phyloP scores from a whole-genome alignment of 2,113 vertebrate genomes.

The Carollia perspicillata region DNA sequence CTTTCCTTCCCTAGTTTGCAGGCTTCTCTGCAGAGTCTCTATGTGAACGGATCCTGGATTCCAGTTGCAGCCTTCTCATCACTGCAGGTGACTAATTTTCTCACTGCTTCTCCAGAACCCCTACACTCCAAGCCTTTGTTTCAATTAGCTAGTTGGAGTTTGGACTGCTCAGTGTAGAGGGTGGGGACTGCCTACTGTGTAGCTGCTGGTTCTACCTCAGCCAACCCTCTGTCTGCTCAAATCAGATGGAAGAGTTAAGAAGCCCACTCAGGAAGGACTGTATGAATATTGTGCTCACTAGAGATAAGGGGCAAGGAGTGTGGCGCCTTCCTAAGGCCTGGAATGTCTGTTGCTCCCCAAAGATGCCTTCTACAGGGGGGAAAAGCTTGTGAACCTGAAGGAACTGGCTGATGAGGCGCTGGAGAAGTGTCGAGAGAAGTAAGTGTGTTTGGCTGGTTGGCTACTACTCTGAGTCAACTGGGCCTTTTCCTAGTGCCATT shows the following conservation, averaged over 20 bases:
- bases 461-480: background rate
- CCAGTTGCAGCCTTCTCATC: constrained; percentile 90
- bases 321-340: constrained; percentile 48
- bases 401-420: constrained; percentile 93
- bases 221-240: constrained; percentile 38
- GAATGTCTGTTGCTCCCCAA: constrained; percentile 70
- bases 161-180: background rate
- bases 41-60: constrained; percentile 93
- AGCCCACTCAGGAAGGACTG: constrained; percentile 1
- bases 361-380: constrained; percentile 98
- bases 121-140: background rate
- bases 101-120: background rate
- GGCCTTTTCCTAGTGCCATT: background rate
- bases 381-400: constrained; percentile 96
- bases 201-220: background rate
- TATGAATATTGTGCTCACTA: background rate
- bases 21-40: constrained; percentile 96
- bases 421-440: constrained; percentile 93
- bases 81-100: constrained; percentile 88
- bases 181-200: background rate
- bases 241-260: constrained; percentile 49
- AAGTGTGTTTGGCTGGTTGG: constrained; percentile 73
- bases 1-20: constrained; percentile 88
- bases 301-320: background rate
- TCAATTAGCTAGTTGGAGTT: constrained; percentile 11